phyloP scores from a whole-genome alignment of 2,113 vertebrate genomes.

The Catharus fuscescens region DNA sequence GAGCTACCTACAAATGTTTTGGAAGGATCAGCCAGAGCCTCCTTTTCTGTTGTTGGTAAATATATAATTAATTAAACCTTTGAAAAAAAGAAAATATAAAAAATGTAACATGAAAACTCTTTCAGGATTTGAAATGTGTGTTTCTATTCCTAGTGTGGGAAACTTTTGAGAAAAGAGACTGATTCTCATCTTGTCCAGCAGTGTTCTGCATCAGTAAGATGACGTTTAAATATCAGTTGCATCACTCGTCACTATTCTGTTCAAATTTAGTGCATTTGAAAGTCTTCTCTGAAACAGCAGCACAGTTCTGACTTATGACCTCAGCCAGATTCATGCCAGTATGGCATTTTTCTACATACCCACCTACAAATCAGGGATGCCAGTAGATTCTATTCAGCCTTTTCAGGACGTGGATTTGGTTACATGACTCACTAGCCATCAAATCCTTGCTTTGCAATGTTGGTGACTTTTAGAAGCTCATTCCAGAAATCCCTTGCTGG shows the following conservation, averaged over 20 bases:
- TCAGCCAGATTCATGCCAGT: neutral
- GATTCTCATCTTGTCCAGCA: neutral
- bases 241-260: neutral
- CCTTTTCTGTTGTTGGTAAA: slow-evolving; percentile 82
- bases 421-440: neutral
- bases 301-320: neutral
- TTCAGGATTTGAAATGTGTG: neutral
- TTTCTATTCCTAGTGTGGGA: neutral
- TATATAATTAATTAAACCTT: neutral
- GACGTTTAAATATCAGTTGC: neutral
- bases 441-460: neutral
- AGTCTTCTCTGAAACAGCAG: neutral
- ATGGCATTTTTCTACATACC: neutral
- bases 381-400: neutral
- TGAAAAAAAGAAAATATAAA: neutral
- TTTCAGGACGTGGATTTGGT: neutral
- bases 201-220: neutral
- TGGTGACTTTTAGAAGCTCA: neutral
- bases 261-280: neutral
- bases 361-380: neutral
- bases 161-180: neutral
- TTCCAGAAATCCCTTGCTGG: neutral
- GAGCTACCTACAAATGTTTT: slow-evolving; percentile 75
- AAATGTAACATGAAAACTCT: neutral
- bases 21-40: slow-evolving; percentile 77